Evolutionary conservation across 2,888 invertebrate genomes (phyloP).

Genomic region (Eilema caniola): DNA sequence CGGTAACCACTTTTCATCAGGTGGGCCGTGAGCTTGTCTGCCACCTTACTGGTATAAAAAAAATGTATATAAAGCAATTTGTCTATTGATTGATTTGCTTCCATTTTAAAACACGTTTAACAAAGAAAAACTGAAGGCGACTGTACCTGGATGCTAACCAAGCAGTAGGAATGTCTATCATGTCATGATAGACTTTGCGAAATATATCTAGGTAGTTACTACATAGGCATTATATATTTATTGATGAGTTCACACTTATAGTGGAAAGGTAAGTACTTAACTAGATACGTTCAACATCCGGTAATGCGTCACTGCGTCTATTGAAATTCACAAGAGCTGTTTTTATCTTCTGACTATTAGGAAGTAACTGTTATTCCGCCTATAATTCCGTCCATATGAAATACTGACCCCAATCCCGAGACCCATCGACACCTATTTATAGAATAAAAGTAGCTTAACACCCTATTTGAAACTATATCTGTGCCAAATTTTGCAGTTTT

Average conservation of each 20-base stretch:
- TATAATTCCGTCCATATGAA: background rate
- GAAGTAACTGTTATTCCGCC: background rate
- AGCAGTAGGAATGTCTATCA: background rate
- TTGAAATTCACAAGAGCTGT: constrained; percentile 12
- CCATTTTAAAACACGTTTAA: background rate
- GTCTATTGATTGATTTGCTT: background rate
- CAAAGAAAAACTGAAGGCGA: background rate
- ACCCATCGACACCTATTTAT: too few species aligned
- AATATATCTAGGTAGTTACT: background rate
- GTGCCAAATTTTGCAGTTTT: too few species aligned
- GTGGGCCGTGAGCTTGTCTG: too few species aligned
- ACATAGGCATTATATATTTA: constrained; percentile 4
- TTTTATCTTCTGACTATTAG: background rate
- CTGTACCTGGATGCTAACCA: constrained; percentile 1
- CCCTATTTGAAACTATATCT: too few species aligned
- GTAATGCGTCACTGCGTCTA: constrained; percentile 50
- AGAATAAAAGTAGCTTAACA: too few species aligned
- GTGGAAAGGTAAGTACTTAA: constrained; percentile 27
- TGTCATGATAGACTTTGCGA: background rate
- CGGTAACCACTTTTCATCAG: too few species aligned
- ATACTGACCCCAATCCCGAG: too few species aligned
- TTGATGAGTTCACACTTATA: background rate
- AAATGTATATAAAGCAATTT: background rate
- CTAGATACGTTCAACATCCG: constrained; percentile 34
- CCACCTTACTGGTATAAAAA: too few species aligned